Base-by-base conservation (phyloP, 2,113 vertebrate genomes). In the rat (Rattus norvegicus) region DNA sequence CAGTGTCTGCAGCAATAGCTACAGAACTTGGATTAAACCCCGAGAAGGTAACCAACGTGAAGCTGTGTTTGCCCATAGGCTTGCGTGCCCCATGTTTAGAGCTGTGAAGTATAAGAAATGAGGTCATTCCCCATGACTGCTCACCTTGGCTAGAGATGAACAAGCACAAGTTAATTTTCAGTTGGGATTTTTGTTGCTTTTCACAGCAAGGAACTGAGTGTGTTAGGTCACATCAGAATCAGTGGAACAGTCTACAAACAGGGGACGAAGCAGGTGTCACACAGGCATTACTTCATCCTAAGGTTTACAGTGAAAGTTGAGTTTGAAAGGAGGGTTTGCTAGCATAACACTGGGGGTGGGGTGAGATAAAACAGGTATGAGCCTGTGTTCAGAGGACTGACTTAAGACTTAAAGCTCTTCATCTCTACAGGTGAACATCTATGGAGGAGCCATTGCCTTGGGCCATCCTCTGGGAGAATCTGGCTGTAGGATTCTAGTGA, bases 1-100 rank as follows among this genome's bases (percentile, higher is more conserved):
- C 99, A 0, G 72, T 99, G 17, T 99, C 99, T 22, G 7, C 98
- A 19, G 99, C 99, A 87, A n/a, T 99, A 95, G 90, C 98, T 28
- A 99, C 99, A 98, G 99, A 99, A 89, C 98, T 99, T 2, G 99
- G 99, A 95, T 84, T 99, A 73, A 99, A 99, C 92, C n/a, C 98
- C 83, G 99, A 99, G 54, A 99, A 99, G 99, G 99, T 99, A 98
- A 97, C 30, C 0, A 22, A 3, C 2, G 17, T 1, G 26, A 65
- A 61, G 5, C 6, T 20, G 0, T 39, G 39, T 56, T 49, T 14
- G 17, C 80, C 13, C 30, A 0, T 24, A 9, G 43, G 26, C 14
- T 59, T 88, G 77, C 54, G 52, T 22, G 61, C 0, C 76, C 63
- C 28, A 13, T 17, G 3, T 20, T 72, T 69, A 65, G 54, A 17